phyloP scores from a whole-genome alignment of 2,888 invertebrate species.

The Diarsia dahlii region DNA sequence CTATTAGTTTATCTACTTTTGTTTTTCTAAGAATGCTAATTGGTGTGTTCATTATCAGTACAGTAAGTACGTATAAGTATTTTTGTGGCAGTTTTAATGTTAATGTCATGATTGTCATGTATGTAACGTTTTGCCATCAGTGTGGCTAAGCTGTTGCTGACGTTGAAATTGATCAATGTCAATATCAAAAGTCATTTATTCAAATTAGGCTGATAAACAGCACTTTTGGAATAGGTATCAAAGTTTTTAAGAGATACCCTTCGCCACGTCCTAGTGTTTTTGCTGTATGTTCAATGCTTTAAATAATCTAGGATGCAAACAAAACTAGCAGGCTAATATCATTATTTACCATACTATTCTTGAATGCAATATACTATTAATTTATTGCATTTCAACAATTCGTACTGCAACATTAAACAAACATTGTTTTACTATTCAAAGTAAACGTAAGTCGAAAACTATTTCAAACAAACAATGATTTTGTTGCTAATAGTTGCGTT shows the following conservation, averaged over 20 bases:
- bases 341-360: constrained; percentile 18
- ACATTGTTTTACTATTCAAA: constrained; percentile 15
- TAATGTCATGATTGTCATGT: too few species aligned
- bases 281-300: neutral
- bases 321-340: neutral
- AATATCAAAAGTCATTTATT: neutral
- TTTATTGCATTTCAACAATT: constrained; percentile 18
- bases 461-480: constrained; percentile 13
- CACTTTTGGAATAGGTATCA: neutral
- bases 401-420: constrained; percentile 31
- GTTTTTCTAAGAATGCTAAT: neutral
- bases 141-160: too few species aligned
- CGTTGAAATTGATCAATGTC: neutral
- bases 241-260: neutral
- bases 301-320: neutral
- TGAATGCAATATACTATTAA: constrained; percentile 6
- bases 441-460: constrained; percentile 3
- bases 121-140: too few species aligned
- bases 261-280: neutral
- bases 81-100: neutral
- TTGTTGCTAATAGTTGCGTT: constrained; percentile 39
- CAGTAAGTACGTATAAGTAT: neutral
- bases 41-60: neutral
- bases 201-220: neutral
- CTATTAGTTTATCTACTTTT: neutral